Evolutionary conservation across 2,797 vertebrate species (phyloP).

Genomic region (Xiphophorus birchmanni): DNA sequence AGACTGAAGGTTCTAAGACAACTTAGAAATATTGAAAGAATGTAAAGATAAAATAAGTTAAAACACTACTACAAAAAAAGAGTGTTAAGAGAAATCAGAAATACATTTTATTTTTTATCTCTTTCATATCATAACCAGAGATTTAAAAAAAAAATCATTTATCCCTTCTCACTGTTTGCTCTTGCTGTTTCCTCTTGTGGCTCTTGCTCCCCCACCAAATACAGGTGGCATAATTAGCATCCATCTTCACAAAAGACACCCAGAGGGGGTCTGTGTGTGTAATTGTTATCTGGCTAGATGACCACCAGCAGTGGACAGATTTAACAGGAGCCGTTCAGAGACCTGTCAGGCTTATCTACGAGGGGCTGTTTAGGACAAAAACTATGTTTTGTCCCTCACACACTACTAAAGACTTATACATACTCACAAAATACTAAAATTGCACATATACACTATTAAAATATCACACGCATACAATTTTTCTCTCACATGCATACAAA

Average conservation of each 20-base stretch:
- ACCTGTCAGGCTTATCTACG: neutral
- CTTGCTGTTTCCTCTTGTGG: neutral
- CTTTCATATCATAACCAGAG: neutral
- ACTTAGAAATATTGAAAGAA: neutral
- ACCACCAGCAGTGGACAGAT: neutral
- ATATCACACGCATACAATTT: too few species aligned
- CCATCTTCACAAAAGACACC: constrained; percentile 1
- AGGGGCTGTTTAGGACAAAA: too few species aligned
- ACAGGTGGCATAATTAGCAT: constrained; percentile 4
- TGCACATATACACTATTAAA: too few species aligned
- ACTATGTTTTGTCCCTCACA: too few species aligned
- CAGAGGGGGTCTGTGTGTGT: too few species aligned
- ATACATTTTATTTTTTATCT: neutral
- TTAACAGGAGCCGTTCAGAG: neutral
- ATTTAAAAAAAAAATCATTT: neutral
- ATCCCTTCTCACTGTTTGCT: constrained; percentile 1
- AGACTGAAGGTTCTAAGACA: neutral
- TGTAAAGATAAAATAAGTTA: neutral
- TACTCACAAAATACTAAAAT: too few species aligned
- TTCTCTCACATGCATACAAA: too few species aligned
- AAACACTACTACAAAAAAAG: neutral
- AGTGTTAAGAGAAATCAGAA: neutral
- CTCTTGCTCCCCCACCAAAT: neutral
- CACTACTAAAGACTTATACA: too few species aligned
- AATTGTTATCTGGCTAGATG: too few species aligned